These are phyloP conservation scores for Synodontis membranacea DNA, from an alignment of 2,113 vertebrate species.

Conservation along the genomic window DNA sequence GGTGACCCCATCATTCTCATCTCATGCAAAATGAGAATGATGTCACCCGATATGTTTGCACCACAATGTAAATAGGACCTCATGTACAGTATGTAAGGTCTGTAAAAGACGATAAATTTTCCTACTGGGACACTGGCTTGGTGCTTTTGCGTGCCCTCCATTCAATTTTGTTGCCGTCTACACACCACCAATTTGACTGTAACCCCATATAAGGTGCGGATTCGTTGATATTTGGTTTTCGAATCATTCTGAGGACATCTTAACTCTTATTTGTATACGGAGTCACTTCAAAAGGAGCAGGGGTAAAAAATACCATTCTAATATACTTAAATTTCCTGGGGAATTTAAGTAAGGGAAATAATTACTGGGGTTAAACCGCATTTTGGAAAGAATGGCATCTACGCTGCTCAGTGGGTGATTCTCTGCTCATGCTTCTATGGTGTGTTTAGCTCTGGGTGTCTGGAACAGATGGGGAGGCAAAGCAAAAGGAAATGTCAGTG, in stretches of 20 bases:
- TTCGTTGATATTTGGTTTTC: not conserved
- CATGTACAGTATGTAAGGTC: too few relatives aligned
- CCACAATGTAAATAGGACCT: too few relatives aligned
- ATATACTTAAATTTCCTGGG: not conserved
- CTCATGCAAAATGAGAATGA: too few relatives aligned
- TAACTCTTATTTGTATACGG: not conserved
- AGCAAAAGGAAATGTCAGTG: constrained; percentile 34
- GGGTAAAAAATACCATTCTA: not conserved
- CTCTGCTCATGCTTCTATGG: not conserved
- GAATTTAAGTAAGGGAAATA: not conserved
- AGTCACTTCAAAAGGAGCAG: not conserved
- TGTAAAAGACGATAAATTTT: too few relatives aligned
- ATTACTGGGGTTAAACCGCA: not conserved
- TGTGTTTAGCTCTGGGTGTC: constrained; percentile 2
- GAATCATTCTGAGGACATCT: not conserved
- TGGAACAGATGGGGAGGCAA: constrained; percentile 1
- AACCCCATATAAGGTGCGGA: too few relatives aligned
- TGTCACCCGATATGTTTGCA: too few relatives aligned
- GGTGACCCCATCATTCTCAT: too few relatives aligned
- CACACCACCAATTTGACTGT: too few relatives aligned
- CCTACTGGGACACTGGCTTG: too few relatives aligned
- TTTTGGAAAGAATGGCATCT: not conserved
- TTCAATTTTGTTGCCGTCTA: too few relatives aligned
- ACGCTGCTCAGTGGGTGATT: not conserved
- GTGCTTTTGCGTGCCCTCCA: too few relatives aligned